Evolutionary conservation across 2,888 invertebrate species (phyloP).

Genomic region (Omphaloscelis lunosa): DNA sequence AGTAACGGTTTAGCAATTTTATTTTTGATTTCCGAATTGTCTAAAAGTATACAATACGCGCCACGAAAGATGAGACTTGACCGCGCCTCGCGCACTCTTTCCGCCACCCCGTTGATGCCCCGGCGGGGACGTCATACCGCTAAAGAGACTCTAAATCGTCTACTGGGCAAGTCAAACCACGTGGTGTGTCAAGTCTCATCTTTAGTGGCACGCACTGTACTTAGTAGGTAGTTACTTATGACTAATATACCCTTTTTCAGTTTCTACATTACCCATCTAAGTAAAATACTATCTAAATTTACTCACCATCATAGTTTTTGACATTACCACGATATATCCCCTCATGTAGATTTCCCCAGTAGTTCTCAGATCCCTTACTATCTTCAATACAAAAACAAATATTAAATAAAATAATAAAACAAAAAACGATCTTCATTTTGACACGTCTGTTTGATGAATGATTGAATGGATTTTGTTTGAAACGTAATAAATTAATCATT

Average conservation of each 20-base stretch:
- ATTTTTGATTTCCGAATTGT: too few relatives aligned
- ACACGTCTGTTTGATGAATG: neutral
- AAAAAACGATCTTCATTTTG: slow-evolving; percentile 24
- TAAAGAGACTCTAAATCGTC: too few relatives aligned
- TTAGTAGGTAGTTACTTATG: neutral
- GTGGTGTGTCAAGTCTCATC: too few relatives aligned
- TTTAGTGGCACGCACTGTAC: neutral
- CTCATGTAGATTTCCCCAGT: neutral
- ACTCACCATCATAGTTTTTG: slow-evolving; percentile 26
- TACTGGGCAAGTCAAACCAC: too few relatives aligned
- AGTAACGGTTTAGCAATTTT: too few relatives aligned
- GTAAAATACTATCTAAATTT: neutral
- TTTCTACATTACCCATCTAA: neutral
- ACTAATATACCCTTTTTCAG: neutral
- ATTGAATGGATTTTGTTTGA: neutral
- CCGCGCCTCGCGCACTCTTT: too few relatives aligned
- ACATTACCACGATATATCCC: neutral
- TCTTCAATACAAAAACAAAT: slow-evolving; percentile 7
- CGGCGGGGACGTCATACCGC: too few relatives aligned
- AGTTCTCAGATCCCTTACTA: neutral
- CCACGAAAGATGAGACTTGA: too few relatives aligned
- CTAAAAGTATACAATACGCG: neutral
- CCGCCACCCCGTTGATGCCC: too few relatives aligned
- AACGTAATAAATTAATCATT: slow-evolving; percentile 1
- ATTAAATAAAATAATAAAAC: slow-evolving; percentile 34